Base-by-base conservation (phyloP, 2,113 vertebrate genomes). In the Ctenodactylus gundi region DNA sequence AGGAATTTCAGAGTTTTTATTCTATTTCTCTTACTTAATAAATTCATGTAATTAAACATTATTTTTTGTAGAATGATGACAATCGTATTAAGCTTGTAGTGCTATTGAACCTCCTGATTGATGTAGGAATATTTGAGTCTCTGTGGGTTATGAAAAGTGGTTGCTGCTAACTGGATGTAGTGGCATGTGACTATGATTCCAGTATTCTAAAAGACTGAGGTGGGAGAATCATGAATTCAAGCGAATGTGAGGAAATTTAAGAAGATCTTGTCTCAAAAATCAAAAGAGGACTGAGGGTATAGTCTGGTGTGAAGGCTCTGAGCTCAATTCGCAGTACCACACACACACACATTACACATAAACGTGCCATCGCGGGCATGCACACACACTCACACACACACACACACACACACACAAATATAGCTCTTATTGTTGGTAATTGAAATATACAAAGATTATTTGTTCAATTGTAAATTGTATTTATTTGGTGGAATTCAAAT, bases 401-500 rank as follows among this genome's bases (percentile, higher is more conserved):
- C n/a, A n/a, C n/a, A n/a, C n/a, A n/a, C n/a, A n/a, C n/a, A n/a
- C n/a, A n/a, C n/a, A n/a, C n/a, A n/a, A n/a, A n/a, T n/a, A n/a
- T n/a, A 27, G 39, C 41, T 88, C 9, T 23, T 93, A 29, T 57
- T 93, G n/a, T 67, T 58, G 51, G 31, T 49, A n/a, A n/a, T n/a
- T n/a, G n/a, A n/a, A n/a, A n/a, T n/a, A n/a, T n/a, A n/a, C n/a
- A n/a, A n/a, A n/a, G n/a, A n/a, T n/a, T n/a, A n/a, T n/a, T n/a
- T n/a, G n/a, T n/a, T n/a, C n/a, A n/a, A n/a, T n/a, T n/a, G n/a
- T n/a, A n/a, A n/a, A n/a, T n/a, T n/a, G n/a, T n/a, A n/a, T n/a
- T n/a, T n/a, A n/a, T n/a, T n/a, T 23, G 73, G 58, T 82, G 83
- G 77, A 93, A 94, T 53, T 86, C 13, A 93, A 78, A 76, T 15